Base-by-base conservation (phyloP, 2,888 invertebrate species). In the Merodon equestris region DNA sequence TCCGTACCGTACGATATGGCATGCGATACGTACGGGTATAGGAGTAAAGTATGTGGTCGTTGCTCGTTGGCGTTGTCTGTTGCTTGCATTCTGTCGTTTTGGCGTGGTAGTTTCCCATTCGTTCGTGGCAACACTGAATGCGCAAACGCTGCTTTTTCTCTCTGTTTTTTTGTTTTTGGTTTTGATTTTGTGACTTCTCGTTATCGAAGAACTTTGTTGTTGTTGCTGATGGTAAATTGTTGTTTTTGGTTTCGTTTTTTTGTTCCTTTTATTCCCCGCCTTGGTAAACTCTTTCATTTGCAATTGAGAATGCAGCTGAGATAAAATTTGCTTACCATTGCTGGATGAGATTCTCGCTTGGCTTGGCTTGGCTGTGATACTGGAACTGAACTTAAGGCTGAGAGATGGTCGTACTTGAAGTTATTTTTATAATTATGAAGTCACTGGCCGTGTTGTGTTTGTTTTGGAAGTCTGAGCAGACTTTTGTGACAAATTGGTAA, bases 271-370 rank as follows among this genome's bases (percentile, higher is more conserved):
- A 19, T 71, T 45, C 48, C 36, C 66, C 70, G 48, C 70, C 45
- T 60, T 60, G 45, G 42, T 34, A 50, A 42, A 50, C 15, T 76
- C 56, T 66, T 71, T 66, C 51, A 61, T 60, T 76, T 66, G 44
- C 45, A 71, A 71, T 47, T 66, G 60, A 45, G 60, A 66, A 71
- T 71, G 76, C 40, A 76, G 54, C 17, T 64, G 40, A 75, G 64
- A 76, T 71, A 66, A 66, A 60, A 71, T 66, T 50, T 71, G 71
- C 76, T 71, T 76, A 66, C 66, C 70, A 64, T 34, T 64, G 61
- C 71, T 63, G 57, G 36, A 51, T 63, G 44, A 51, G 47, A 58
- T 45, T 47, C 36, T 17, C 45, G 17, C 47, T 58, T 36, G 14
- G 36, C 38, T 40, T 53, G 36, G 45, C 13, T 42, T 42, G 44